These are phyloP conservation scores for Nycteola revayana DNA, from an alignment of 2,888 invertebrate species.

Conservation along the genomic window DNA sequence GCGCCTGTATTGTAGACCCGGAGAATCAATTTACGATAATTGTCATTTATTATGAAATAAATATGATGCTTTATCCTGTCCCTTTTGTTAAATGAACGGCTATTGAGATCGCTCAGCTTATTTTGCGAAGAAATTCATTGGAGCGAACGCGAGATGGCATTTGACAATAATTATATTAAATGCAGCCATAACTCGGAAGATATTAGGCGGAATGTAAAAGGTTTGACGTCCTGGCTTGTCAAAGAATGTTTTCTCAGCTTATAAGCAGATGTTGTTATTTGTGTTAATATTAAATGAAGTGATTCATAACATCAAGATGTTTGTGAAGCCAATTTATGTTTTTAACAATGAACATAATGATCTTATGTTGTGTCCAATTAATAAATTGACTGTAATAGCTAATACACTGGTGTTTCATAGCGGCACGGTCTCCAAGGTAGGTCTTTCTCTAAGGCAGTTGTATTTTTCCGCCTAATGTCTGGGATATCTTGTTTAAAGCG, in stretches of 20 bases:
- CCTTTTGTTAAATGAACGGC: slow-evolving; percentile 60
- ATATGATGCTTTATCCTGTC: slow-evolving; percentile 74
- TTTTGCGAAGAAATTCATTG: slow-evolving; percentile 64
- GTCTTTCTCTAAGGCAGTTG: too few species aligned
- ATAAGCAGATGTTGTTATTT: slow-evolving; percentile 61
- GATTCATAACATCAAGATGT: slow-evolving; percentile 19
- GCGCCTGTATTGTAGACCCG: slow-evolving; percentile 72
- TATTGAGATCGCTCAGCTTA: slow-evolving; percentile 63
- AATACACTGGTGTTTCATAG: too few species aligned
- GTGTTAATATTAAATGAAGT: slow-evolving; percentile 46
- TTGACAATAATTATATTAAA: slow-evolving; percentile 76
- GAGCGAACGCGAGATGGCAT: slow-evolving; percentile 58
- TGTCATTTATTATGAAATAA: slow-evolving; percentile 82
- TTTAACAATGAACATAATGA: too few species aligned
- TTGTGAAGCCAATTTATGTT: slow-evolving; percentile 22
- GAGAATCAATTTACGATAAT: slow-evolving; percentile 80
- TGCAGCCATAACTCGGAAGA: slow-evolving; percentile 52
- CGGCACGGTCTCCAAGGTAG: too few species aligned
- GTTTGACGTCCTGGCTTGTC: slow-evolving; percentile 56
- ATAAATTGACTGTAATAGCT: too few species aligned
- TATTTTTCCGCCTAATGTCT: too few species aligned
- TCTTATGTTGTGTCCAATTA: too few species aligned
- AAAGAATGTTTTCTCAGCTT: slow-evolving; percentile 74
- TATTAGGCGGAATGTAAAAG: slow-evolving; percentile 67
- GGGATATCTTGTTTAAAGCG: too few species aligned